These are phyloP conservation scores for Hirtodrosophila alboralis DNA, from an alignment of 2,888 invertebrate genomes.

Conservation along the genomic window DNA sequence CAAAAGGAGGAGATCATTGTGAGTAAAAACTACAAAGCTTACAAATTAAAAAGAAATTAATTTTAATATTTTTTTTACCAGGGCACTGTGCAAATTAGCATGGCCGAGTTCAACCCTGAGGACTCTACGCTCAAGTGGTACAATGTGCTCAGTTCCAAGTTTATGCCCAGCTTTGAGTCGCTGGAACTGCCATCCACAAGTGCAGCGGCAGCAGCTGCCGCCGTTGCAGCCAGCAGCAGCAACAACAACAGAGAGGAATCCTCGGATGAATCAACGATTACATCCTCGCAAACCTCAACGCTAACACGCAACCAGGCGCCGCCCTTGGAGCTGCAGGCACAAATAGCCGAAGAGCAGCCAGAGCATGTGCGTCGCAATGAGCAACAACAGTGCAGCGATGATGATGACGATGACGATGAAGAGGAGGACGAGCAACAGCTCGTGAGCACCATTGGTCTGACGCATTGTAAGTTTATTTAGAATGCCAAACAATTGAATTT, in stretches of 20 bases:
- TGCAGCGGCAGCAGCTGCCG: constrained; percentile 78
- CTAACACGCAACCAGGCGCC: constrained; percentile 93
- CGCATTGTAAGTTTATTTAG: constrained; percentile 80
- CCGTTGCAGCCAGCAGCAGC: constrained; percentile 60
- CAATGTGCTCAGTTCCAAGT: constrained; percentile 94
- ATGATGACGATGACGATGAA: constrained; percentile 86
- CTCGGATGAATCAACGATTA: constrained; percentile 98
- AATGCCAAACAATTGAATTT: background rate
- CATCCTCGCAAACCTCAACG: constrained; percentile 98
- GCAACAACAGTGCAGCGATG: constrained; percentile 86
- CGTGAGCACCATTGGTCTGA: constrained; percentile 66
- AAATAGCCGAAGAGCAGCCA: constrained; percentile 83
- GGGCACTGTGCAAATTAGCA: constrained; percentile 97
- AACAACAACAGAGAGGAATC: constrained; percentile 90
- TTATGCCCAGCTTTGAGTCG: constrained; percentile 86
- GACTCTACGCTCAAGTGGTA: constrained; percentile 95
- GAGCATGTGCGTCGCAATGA: constrained; percentile 80
- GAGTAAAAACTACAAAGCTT: too few relatives aligned
- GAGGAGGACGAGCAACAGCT: constrained; percentile 85
- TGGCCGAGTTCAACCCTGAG: constrained; percentile 96
- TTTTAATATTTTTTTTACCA: constrained; percentile 83
- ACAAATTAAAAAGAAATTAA: too few relatives aligned
- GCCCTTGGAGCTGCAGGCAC: constrained; percentile 86
- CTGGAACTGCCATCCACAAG: constrained; percentile 82
- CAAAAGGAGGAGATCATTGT: constrained; percentile 93